Percentiles rank a stretch among this genome's conserved stretches.
These are phyloP conservation scores for Phaedon cochleariae DNA, from an alignment of 2,888 invertebrate genomes.

Conservation along the genomic window DNA sequence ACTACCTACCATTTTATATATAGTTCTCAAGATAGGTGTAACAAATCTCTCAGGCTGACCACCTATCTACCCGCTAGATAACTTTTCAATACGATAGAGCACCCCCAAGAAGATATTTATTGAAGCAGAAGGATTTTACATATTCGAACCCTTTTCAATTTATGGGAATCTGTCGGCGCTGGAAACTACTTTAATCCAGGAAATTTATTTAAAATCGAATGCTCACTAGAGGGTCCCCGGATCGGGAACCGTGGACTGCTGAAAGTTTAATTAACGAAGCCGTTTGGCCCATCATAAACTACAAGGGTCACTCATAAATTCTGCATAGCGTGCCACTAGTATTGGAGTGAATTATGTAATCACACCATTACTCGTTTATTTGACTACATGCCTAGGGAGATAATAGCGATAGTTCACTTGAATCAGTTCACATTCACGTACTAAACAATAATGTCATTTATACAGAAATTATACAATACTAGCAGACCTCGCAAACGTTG, in stretches of 20 bases:
- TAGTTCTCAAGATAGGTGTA: not conserved
- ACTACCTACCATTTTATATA: not conserved
- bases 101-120: conserved; percentile 6
- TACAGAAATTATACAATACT: not conserved
- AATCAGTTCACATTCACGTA: not conserved
- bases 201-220: conserved; percentile 2
- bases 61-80: not conserved
- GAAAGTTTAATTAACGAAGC: conserved; percentile 2
- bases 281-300: conserved; percentile 2
- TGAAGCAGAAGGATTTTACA: conserved; percentile 14
- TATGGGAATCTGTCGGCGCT: conserved; percentile 5
- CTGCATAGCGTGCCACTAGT: not conserved
- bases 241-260: not conserved
- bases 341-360: conserved; percentile 1
- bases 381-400: not conserved
- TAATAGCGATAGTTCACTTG: not conserved
- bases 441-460: not conserved
- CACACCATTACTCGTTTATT: conserved; percentile 2
- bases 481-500: too few species aligned
- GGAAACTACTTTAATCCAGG: conserved; percentile 5
- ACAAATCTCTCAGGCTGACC: not conserved
- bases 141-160: conserved; percentile 14
- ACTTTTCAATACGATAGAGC: conserved; percentile 8
- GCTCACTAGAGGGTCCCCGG: not conserved
- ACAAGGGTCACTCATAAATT: conserved; percentile 1